Evolutionary conservation across 2,888 invertebrate species (phyloP), one percentile per base, ranked within the genome.

Genomic region (Drosophila monieri): DNA sequence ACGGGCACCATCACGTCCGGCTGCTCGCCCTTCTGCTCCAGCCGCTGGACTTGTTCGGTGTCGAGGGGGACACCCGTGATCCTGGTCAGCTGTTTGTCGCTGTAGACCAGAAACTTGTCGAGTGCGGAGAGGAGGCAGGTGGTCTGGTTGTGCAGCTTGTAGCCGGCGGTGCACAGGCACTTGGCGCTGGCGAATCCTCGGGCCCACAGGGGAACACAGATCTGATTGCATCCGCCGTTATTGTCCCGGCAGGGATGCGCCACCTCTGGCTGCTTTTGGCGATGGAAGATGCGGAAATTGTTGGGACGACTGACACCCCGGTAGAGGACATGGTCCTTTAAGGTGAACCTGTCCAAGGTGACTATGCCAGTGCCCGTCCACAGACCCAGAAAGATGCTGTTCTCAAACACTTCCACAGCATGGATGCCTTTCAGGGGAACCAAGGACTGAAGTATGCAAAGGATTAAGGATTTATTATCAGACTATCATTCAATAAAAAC

Each of bases 91-190:
- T 93, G 92, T 62, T 93, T 93, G 91, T 94, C 94, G 12, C 93
- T 93, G 80, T 94, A 93, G 15, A 95, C 89, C 48, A 97, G 90
- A 91, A 95, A 96, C 76, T 93, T 93, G 60, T 94, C 92, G 85
- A 93, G 92, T 59, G 93, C 93, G 77, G 93, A 93, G 54, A 93
- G 78, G 66, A 93, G 91, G 91, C 96, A 96, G 89, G 93, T 93
- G 47, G 92, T 93, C 79, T 91, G 93, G 15, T 93, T 93, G 58
- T 92, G 89, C 52, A 94, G 92, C 75, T 93, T 93, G 92, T 94
- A 96, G 2, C 97, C 97, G 78, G 95, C 94, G 39, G 94, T 93
- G 89, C 97, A 97, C 53, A 94, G 88, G 91, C 97, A 97, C 80
- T 93, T 93, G 72, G 94, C 94, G 74, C 93, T 89, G 1, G 94